Evolutionary conservation across 2,113 vertebrate genomes (phyloP).

Genomic region (Lagopus muta): DNA sequence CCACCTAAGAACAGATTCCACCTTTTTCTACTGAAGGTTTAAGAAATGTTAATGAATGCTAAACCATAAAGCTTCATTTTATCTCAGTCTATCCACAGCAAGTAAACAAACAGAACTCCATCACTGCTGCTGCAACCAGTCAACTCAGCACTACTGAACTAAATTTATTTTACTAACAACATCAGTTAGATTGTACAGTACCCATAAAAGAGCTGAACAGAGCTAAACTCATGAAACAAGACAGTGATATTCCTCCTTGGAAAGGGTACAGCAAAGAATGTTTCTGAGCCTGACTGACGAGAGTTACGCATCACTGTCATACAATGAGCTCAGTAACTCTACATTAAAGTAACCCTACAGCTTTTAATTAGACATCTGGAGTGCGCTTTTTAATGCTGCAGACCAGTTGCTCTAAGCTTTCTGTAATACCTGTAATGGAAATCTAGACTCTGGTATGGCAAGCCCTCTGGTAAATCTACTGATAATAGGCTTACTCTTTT

Average conservation of each 20-base stretch:
- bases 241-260: not conserved
- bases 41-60: not conserved
- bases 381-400: not conserved
- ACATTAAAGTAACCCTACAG: slow-evolving; percentile 17
- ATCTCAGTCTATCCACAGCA: not conserved
- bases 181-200: not conserved
- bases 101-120: not conserved
- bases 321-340: not conserved
- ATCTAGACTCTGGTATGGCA: not conserved
- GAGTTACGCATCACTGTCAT: not conserved
- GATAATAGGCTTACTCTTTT: slow-evolving; percentile 48
- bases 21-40: not conserved
- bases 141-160: rapidly evolving
- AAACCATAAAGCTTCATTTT: not conserved
- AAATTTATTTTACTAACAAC: not conserved
- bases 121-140: not conserved
- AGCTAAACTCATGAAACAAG: not conserved
- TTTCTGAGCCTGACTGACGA: not conserved
- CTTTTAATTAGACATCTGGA: slow-evolving; percentile 36
- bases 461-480: slow-evolving; percentile 11
- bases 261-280: not conserved
- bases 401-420: slow-evolving; percentile 31
- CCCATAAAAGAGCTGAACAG: not conserved
- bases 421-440: not conserved
- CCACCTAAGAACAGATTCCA: not conserved